Evolutionary conservation across 2,888 invertebrate species (phyloP).

Genomic region (Epistrophe eligans): DNA sequence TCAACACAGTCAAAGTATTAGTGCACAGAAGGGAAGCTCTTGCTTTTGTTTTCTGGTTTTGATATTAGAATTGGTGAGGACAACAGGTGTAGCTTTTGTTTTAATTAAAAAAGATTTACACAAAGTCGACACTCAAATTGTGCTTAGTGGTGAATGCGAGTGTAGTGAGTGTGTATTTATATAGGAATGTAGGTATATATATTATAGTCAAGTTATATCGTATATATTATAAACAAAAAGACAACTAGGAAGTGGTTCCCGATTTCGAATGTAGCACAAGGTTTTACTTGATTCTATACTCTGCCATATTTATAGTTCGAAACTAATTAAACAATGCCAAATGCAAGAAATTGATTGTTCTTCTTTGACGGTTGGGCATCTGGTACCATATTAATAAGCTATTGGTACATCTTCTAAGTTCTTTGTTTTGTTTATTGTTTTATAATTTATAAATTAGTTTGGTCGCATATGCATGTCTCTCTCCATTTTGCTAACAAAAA

Average conservation of each 20-base stretch:
- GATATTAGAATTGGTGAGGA: slow-evolving; percentile 67
- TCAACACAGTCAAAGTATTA: not conserved
- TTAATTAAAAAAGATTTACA: slow-evolving; percentile 76
- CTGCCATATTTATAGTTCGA: slow-evolving; percentile 49
- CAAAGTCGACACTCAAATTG: slow-evolving; percentile 72
- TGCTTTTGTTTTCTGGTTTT: slow-evolving; percentile 43
- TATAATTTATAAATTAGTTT: not conserved
- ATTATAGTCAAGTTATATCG: not conserved
- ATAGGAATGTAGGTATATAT: not conserved
- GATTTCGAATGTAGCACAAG: slow-evolving; percentile 37
- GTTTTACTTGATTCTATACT: not conserved
- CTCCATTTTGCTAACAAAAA: not conserved
- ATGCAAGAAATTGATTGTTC: slow-evolving; percentile 65
- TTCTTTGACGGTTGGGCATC: slow-evolving; percentile 49
- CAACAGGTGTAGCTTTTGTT: slow-evolving; percentile 76
- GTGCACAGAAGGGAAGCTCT: not conserved
- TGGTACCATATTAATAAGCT: slow-evolving; percentile 23
- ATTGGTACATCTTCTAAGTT: slow-evolving; percentile 9
- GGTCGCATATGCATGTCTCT: not conserved
- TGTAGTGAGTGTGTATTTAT: not conserved
- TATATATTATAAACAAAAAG: not conserved
- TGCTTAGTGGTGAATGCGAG: slow-evolving; percentile 42
- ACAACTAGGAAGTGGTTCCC: slow-evolving; percentile 28
- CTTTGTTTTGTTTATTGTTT: slow-evolving; percentile 14
- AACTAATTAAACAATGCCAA: slow-evolving; percentile 74